Base-by-base conservation (phyloP, 2,797 vertebrate species). In the Alca torda region DNA sequence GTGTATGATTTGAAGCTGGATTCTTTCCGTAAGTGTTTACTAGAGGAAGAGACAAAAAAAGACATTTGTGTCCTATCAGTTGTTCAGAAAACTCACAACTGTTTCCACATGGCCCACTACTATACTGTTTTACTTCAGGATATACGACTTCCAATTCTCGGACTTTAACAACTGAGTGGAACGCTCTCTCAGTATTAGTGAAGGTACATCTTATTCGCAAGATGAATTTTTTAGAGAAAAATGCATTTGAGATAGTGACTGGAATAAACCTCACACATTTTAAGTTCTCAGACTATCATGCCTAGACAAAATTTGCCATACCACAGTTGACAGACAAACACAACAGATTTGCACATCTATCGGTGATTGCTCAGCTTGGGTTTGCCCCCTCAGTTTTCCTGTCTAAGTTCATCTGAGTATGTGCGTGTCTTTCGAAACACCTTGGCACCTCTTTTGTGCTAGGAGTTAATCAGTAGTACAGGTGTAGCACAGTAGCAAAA, bases 11-110 rank as follows among this genome's bases (percentile, higher is more conserved):
- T 93, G 91, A 96, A 95, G 73, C 94, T 96, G 94, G 84, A 84
- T 88, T 96, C 85, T 41, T 95, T 96, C 86, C 53, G 18, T 75
- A 91, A 94, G 76, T 89, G 91, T 96, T 96, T 97, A 96, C 91
- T 76, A 89, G 46, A 94, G 85, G 85, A 96, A 95, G 79, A 94
- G 89, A 91, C 87, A 81, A 94, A 95, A 95, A 89, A 95, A 95
- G 96, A 87, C 95, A 84, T 72, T 95, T 90, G 81, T 82, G 70
- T 89, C 88, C 92, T 76, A 95, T 95, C 81, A 79, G 86, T 93
- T 95, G 59, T 77, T 93, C 74, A 28, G 74, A 93, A 89, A 89
- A 96, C 51, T 90, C 84, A 60, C 46, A 94, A 94, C 89, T 95
- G 91, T 86, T 95, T 91, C 94, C 87, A 86, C 80, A 95, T 90